Conservation (phyloP, 2,113 vertebrate species). For the Tricholaema leucomelas region DNA sequence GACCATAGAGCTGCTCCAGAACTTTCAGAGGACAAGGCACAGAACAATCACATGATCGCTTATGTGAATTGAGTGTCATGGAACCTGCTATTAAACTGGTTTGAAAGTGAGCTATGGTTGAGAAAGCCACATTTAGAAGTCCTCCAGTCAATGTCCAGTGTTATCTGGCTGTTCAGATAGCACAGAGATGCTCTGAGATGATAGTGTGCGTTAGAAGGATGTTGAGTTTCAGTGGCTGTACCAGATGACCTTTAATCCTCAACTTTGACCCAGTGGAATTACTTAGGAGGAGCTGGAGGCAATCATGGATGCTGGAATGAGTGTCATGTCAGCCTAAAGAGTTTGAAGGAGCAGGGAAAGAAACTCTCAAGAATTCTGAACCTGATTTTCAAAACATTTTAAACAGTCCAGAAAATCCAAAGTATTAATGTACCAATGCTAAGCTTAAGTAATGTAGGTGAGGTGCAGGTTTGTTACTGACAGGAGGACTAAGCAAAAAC, state of each 20-base stretch:
- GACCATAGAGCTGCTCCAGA: not conserved
- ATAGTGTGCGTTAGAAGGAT: not conserved
- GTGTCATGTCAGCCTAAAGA: not conserved
- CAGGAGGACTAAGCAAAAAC: not conserved
- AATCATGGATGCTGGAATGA: not conserved
- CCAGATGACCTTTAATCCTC: not conserved
- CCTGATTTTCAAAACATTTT: not conserved
- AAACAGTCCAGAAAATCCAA: not conserved
- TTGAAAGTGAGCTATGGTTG: not conserved
- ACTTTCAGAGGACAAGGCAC: not conserved
- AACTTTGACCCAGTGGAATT: not conserved
- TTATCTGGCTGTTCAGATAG: not conserved
- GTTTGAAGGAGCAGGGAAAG: not conserved
- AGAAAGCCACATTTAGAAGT: not conserved
- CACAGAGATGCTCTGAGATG: not conserved
- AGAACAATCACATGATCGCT: not conserved
- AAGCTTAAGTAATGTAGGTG: not conserved
- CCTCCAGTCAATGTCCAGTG: not conserved
- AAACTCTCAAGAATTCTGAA: not conserved
- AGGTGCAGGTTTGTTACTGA: not conserved
- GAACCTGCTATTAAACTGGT: not conserved
- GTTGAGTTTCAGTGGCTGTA: not conserved
- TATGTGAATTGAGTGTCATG: not conserved
- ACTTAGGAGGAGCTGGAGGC: not conserved
- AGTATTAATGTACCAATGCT: not conserved